Conservation (phyloP, 2,888 invertebrate genomes). For the Metacarcinus magister region DNA sequence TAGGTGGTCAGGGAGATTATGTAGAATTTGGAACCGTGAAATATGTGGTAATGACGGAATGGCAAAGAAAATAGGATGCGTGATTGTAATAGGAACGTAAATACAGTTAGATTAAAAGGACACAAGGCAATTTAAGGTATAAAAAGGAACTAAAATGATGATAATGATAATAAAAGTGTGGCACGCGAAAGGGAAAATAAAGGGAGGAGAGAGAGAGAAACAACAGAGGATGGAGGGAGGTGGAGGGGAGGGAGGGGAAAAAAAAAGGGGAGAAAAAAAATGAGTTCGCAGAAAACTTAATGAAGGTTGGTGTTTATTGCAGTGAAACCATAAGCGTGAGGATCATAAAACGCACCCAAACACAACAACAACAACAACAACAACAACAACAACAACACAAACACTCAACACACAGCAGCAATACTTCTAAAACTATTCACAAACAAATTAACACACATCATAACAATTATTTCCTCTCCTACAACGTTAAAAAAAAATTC, state of each 20-base stretch:
- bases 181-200: not conserved
- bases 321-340: not conserved
- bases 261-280: not conserved
- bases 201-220: not conserved
- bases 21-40: not conserved
- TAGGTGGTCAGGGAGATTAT: not conserved
- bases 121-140: not conserved
- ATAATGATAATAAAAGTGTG: not conserved
- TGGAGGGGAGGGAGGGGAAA: no score
- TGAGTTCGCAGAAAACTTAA: not conserved
- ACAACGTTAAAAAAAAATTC: no score
- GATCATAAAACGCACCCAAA: not conserved
- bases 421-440: no score
- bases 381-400: no score
- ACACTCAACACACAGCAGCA: no score
- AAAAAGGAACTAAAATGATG: not conserved
- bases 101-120: not conserved
- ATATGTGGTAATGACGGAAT: not conserved
- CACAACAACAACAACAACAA: not conserved
- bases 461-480: no score
- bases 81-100: not conserved
- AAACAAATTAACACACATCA: no score
- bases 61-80: not conserved
- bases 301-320: conserved; percentile 1
- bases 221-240: no score